Evolutionary conservation across 1,140 invertebrate genomes (phyloP).

Genomic region (Amphibalanus amphitrite): DNA sequence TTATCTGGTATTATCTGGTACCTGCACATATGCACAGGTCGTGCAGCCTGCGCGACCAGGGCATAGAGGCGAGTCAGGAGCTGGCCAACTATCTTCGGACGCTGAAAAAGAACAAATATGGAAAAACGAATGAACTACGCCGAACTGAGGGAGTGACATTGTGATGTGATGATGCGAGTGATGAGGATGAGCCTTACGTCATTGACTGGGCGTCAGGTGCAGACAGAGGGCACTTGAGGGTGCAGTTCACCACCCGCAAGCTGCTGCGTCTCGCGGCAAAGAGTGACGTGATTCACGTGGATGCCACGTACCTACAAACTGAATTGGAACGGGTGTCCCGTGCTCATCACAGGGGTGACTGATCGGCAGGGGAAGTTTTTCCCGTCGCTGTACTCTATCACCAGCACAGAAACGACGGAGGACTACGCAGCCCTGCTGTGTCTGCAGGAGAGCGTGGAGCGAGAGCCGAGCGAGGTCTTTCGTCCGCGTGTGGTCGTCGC

Average conservation of each 20-base stretch:
- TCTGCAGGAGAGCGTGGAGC: background rate
- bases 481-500: background rate
- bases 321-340: background rate
- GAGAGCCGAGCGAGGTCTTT: background rate
- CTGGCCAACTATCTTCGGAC: no score
- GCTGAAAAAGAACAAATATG: no score
- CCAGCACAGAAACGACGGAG: background rate
- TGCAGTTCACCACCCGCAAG: background rate
- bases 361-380: background rate
- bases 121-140: no score
- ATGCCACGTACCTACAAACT: background rate
- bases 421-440: background rate
- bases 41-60: no score
- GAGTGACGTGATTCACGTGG: background rate
- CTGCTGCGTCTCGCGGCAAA: background rate
- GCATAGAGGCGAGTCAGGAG: no score
- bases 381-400: background rate
- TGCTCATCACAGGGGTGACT: background rate
- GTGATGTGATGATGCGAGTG: no score
- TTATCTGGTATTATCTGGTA: no score
- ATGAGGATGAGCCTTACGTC: background rate
- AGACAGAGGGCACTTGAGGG: background rate
- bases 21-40: no score
- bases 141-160: no score
- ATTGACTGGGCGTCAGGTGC: background rate